A percentile compares a stretch with the other conserved stretches of the same genome.
Conservation (phyloP, 2,797 vertebrate genomes). For the Betta splendens region DNA sequence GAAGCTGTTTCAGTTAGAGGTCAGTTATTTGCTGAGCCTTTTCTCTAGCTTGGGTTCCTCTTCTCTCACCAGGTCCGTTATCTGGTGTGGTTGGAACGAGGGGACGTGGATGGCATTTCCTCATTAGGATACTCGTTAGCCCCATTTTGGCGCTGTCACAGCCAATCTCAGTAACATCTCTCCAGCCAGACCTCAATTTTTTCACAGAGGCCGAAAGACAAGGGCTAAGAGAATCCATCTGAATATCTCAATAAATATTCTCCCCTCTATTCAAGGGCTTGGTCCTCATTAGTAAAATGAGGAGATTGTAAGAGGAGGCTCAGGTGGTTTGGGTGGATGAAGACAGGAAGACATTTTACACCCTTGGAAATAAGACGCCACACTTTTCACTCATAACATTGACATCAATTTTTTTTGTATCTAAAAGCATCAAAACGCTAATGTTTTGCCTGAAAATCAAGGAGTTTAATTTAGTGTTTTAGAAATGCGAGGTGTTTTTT, state of each 20-base stretch:
- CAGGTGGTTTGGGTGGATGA: slow-evolving; percentile 25
- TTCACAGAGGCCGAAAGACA: slow-evolving; percentile 26
- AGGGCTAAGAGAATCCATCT: slow-evolving; percentile 28
- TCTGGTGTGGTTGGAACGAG: slow-evolving; percentile 53
- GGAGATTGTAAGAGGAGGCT: slow-evolving; percentile 26
- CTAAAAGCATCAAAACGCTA: neutral
- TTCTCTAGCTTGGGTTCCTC: slow-evolving; percentile 5
- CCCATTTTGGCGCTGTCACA: slow-evolving; percentile 86
- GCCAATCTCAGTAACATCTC: slow-evolving; percentile 75
- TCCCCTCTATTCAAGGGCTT: slow-evolving; percentile 36
- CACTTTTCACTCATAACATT: neutral
- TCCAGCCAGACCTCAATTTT: slow-evolving; percentile 35
- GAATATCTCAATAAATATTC: slow-evolving; percentile 59
- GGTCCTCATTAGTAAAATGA: slow-evolving; percentile 37
- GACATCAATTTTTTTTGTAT: too few relatives aligned
- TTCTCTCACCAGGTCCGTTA: slow-evolving; percentile 13
- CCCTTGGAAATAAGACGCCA: slow-evolving; percentile 2
- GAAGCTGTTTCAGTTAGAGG: neutral
- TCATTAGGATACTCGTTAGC: slow-evolving; percentile 81
- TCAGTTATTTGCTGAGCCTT: slow-evolving; percentile 3
- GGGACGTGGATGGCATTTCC: slow-evolving; percentile 73
- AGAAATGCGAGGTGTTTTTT: neutral
- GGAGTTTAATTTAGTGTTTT: too few relatives aligned
- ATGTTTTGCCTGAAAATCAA: neutral
- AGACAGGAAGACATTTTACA: slow-evolving; percentile 6